Evolutionary conservation across 2,888 invertebrate genomes (phyloP), one percentile per base, ranked within the genome.

Genomic region (Eupsilia transversa): DNA sequence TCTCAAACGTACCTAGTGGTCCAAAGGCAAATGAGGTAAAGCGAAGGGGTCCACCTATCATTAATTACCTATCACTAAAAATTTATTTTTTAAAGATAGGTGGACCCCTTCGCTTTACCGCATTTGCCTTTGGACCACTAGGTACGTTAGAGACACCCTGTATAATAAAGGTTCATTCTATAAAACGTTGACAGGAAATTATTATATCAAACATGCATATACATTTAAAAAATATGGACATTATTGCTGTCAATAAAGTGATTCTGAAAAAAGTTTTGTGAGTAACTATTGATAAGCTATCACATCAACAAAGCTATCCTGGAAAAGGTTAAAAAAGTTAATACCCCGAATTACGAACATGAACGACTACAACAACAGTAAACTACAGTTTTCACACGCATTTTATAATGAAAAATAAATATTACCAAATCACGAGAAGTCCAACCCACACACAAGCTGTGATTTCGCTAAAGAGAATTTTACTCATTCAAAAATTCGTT

Each of bases 401-500:
- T 60, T 79, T 43, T 23, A 20, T 33, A 49, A 20, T 43, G 17
- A 56, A 64, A 56, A 72, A 69, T 56, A 33, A 64, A 72, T 57
- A 60, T 57, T 52, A 38, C 52, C 41, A 72, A 73, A 71, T 35
- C 52, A 77, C 61, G 71, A 74, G 71, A 67, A 49, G 41, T 49
- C 56, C n/a, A 30, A 56, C 56, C 56, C 54, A 68, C 63, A 79
- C 54, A 68, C 60, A 79, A 80, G 38, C 75, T 72, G 63, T 82
- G 78, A 79, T 74, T 79, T 72, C 3, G 66, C 68, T 77, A 69
- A 76, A 64, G 64, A 54, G 68, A 79, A 75, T 74, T 81, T 76
- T 61, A 79, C 70, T 71, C 70, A 61, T 79, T 85, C 73, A 60
- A 77, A 86, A 77, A 76, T 74, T 84, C 73, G 35, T 79, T 74